Percentiles rank a stretch among this genome's conserved stretches.
These are phyloP conservation scores for human DNA, from an alignment of 2,113 vertebrate genomes.

Conservation along the genomic window GRCh38 chr6:134202001-134202500, in stretches of 20 bases:
- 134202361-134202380: too few relatives aligned
- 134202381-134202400: too few relatives aligned
- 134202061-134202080: slow-evolving; percentile 8
- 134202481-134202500: too few relatives aligned
- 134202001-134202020: neutral
- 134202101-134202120: neutral
- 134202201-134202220: neutral
- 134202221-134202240: neutral
- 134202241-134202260: neutral
- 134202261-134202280: slow-evolving; percentile 6
- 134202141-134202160: neutral
- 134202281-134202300: neutral
- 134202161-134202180: neutral
- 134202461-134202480: too few relatives aligned
- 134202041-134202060: neutral
- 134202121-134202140: neutral
- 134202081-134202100: neutral
- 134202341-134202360: neutral
- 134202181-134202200: neutral
- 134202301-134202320: neutral
- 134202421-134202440: too few relatives aligned
- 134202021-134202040: neutral
- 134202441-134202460: too few relatives aligned
- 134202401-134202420: too few relatives aligned
- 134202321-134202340: neutral